Evolutionary conservation across 92 coral and sea anemone genomes (phyloP), one percentile per base, ranked within the genome.

Genomic region (Pocillopora grandis): DNA sequence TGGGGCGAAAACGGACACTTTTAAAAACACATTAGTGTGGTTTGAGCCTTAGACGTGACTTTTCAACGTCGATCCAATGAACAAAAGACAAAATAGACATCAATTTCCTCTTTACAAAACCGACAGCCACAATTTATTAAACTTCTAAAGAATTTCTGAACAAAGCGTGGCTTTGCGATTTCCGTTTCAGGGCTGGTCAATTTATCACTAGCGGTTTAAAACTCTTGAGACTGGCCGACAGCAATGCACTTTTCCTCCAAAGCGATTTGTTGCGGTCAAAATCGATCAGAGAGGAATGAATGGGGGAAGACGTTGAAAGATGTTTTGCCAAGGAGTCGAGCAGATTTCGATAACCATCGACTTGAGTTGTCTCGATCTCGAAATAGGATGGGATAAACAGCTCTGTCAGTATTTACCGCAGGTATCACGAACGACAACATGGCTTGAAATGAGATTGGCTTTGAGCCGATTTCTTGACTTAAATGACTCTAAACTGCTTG

Each of bases 401-500:
- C 73, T 73, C 80, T 74, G 86, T 72, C 79, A 31, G 19, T 73
- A 73, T 63, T 70, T 82, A 82, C 60, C 36, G 13, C 10, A 31
- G 49, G 21, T 73, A 83, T 83, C 86, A 83, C 70, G 72, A 63
- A 83, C 15, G 56, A 21, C 20, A 19, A 74, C 49, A 19, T 12
- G 31, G 75, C 86, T 21, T 19, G 7, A 74, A 19, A 72, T 21
- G n/a, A 83, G 75, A 62, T 71, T 49, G 61, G 63, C 17, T 48
- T 65, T 83, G 65, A 83, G 86, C 80, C 74, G 86, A 73, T 83
- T 83, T 74, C 86, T 83, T 74, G 63, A 62, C 62, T 48, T 52
- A 83, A 83, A 73, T 17, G 62, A 60, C 87, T 70, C 81, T 63
- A 61, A 88, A 79, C 66, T 75, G 77, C 78, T 73, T 63, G 89